A percentile compares a stretch with the other conserved stretches of the same genome.
Evolutionary conservation across 2,113 vertebrate species (phyloP).

Genomic region (Thryonomys swinderianus): DNA sequence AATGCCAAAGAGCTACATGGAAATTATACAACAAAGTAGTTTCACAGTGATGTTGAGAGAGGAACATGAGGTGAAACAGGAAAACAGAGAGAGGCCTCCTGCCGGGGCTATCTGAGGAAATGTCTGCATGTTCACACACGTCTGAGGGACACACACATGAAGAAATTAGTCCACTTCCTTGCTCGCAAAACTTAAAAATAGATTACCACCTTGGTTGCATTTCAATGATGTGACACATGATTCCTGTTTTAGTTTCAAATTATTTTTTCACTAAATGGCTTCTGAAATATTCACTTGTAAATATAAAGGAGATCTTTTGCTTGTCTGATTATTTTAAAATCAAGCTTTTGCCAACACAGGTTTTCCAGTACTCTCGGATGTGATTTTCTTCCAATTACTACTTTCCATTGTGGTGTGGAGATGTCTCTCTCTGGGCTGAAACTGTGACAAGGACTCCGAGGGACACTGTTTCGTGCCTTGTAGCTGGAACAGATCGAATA

Average conservation of each 20-base stretch:
- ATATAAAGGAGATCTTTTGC: slow-evolving; percentile 28
- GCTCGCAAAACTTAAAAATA: not conserved
- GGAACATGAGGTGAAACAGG: slow-evolving; percentile 75
- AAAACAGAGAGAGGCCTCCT: slow-evolving; percentile 64
- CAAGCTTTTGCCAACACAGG: slow-evolving; percentile 21
- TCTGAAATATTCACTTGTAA: slow-evolving; percentile 60
- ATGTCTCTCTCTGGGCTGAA: not conserved
- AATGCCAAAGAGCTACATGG: slow-evolving; percentile 67
- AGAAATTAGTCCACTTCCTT: slow-evolving; percentile 50
- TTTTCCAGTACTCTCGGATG: not conserved
- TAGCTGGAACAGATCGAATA: not conserved
- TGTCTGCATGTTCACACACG: not conserved
- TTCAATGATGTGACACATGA: slow-evolving; percentile 14
- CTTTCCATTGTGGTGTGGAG: not conserved
- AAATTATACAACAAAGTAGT: slow-evolving; percentile 82
- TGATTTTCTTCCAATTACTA: not conserved
- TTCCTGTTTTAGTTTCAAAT: slow-evolving; percentile 52
- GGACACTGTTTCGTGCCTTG: not conserved
- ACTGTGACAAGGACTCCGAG: not conserved
- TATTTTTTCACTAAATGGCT: slow-evolving; percentile 50
- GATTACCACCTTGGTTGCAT: slow-evolving; percentile 18
- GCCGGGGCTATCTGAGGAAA: not conserved
- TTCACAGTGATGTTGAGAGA: slow-evolving; percentile 77
- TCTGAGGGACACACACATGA: not conserved
- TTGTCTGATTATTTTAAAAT: slow-evolving; percentile 21